Evolutionary conservation across 2,888 invertebrate genomes (phyloP), one percentile per base, ranked within the genome.

Genomic region (Julus scanicus): DNA sequence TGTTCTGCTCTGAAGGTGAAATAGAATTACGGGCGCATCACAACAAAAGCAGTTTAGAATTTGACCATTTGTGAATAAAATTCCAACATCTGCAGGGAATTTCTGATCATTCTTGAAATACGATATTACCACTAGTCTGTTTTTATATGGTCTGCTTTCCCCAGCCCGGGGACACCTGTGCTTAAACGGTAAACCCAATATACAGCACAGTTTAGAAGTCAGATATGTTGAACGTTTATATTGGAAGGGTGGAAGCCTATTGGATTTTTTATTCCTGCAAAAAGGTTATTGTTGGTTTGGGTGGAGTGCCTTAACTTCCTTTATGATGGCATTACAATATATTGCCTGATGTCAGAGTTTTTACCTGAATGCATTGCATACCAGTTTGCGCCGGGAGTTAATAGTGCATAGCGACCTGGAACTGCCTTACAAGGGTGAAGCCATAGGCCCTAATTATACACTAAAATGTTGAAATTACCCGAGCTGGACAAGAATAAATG

Each of bases 381-480:
- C 63, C 17, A 5, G 71, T 29, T 11, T 53, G 71, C 29, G 20
- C 5, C 29, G 20, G 20, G 29, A 71, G 71, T 71, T 71, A 71
- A 71, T 71, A n/a, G 71, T 71, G 71, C 71, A 71, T 71, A 20
- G 71, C 29, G 71, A 71, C 29, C 20, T 29, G 71, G 11, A 71
- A n/a, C 71, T 20, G 71, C 71, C 71, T n/a, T 29, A 29, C 29
- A 29, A 71, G 71, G 71, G 71, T 71, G 71, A 71, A 71, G 71
- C 71, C 71, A 71, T n/a, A 71, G 71, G 71, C 29, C 71, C 71
- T 71, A 71, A 71, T 71, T 71, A 71, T 71, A 71, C 71, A 20
- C 71, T 11, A 63, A 17, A 63, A 29, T 29, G 71, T 29, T 71
- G 71, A 29, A 71, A 71, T 71, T 71, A 71, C 13, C 11, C 5